A percentile compares a stretch with the other conserved stretches of the same genome.
phyloP scores from a whole-genome alignment of 2,113 vertebrate species.

The Sclerurus mexicanus region DNA sequence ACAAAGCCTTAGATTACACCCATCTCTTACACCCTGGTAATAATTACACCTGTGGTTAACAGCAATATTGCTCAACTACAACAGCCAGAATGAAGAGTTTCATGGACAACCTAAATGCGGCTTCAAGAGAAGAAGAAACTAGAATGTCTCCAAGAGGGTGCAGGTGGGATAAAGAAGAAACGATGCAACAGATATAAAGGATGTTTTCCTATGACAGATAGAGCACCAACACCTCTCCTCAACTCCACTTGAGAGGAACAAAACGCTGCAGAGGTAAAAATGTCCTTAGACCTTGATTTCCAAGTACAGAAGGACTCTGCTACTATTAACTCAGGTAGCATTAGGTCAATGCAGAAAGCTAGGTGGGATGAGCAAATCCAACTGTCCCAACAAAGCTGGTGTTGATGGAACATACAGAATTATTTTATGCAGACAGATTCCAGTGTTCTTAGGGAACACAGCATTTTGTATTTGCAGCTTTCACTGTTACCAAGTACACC shows the following conservation, averaged over 20 bases:
- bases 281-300: not conserved
- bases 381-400: not conserved
- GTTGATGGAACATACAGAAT: not conserved
- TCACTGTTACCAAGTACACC: not conserved
- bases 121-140: not conserved
- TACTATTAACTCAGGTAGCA: not conserved
- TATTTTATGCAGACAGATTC: not conserved
- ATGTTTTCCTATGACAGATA: not conserved
- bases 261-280: not conserved
- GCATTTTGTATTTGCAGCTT: not conserved
- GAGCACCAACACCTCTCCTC: not conserved
- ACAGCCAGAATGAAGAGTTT: not conserved
- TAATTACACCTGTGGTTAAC: not conserved
- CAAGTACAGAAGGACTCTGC: not conserved
- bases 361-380: not conserved
- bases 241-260: not conserved
- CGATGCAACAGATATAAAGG: not conserved
- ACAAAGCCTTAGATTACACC: not conserved
- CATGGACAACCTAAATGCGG: not conserved
- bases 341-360: not conserved
- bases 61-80: not conserved
- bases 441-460: not conserved
- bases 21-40: not conserved
- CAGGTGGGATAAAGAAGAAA: not conserved
- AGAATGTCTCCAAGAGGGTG: not conserved